These are phyloP conservation scores for Zaprionus taronus DNA, from an alignment of 1,140 invertebrate species.

Conservation along the genomic window DNA sequence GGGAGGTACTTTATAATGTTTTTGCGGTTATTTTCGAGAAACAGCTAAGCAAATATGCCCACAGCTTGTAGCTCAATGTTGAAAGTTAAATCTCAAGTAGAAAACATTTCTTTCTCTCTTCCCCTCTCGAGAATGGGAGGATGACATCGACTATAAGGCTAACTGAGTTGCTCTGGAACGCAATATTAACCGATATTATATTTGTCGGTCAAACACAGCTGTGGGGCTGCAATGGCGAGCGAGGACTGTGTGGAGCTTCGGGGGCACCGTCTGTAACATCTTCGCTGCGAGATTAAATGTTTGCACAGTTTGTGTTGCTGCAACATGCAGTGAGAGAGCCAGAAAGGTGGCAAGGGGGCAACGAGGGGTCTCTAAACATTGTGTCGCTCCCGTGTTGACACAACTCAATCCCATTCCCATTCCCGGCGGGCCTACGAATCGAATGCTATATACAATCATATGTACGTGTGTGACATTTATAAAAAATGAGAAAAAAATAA, in stretches of 20 bases:
- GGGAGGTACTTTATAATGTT: conserved; percentile 24
- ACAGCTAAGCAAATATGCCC: conserved; percentile 65
- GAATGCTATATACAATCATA: conserved; percentile 7
- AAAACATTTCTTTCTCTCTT: conserved; percentile 33
- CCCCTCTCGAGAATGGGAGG: neutral
- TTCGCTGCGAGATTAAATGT: conserved; percentile 77
- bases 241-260: conserved; percentile 30
- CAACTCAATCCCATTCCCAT: conserved; percentile 56
- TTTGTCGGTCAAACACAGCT: conserved; percentile 78
- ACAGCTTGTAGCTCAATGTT: conserved; percentile 51
- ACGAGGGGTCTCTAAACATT: conserved; percentile 59
- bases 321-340: conserved; percentile 47
- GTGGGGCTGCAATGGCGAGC: conserved; percentile 37
- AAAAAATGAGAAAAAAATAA: conserved; percentile 46
- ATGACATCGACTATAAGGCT: neutral
- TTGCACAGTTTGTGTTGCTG: conserved; percentile 76
- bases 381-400: conserved; percentile 55
- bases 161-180: conserved; percentile 5
- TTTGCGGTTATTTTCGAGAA: conserved; percentile 51
- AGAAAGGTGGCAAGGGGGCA: neutral
- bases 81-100: conserved; percentile 71
- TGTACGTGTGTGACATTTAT: conserved; percentile 76
- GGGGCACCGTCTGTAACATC: conserved; percentile 57
- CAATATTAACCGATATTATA: conserved; percentile 35
- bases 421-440: conserved; percentile 18